Percentiles rank a stretch among this genome's conserved stretches.
Conservation (phyloP, 2,113 vertebrate species). For the Dipodomys ordii region DNA sequence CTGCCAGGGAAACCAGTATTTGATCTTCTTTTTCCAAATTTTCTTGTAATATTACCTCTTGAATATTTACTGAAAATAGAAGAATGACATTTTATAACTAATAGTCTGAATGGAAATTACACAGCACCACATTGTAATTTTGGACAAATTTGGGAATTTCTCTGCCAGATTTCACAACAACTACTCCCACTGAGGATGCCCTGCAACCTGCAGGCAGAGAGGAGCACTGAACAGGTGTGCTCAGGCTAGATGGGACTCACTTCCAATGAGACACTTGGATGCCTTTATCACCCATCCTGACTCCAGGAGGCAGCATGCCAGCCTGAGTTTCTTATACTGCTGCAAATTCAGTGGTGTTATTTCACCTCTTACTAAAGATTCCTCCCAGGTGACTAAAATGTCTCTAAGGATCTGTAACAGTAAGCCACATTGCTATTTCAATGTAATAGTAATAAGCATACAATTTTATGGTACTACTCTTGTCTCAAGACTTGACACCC, state of each 20-base stretch:
- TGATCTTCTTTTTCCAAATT: conserved; percentile 97
- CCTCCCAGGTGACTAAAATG: background rate
- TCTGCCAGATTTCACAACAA: background rate
- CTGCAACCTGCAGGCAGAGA: background rate
- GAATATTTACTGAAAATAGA: conserved; percentile 94
- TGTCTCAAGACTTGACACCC: too few species aligned
- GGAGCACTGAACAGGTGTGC: accelerated
- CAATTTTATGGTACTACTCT: too few species aligned
- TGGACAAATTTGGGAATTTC: background rate
- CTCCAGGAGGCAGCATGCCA: background rate
- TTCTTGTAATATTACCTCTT: conserved; percentile 97
- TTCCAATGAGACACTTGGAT: background rate
- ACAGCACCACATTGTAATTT: background rate
- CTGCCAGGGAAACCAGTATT: conserved; percentile 97
- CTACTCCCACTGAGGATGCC: background rate
- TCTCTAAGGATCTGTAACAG: background rate
- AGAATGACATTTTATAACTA: conserved; percentile 49
- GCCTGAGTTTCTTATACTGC: background rate
- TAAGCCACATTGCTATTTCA: background rate
- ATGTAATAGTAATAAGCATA: background rate
- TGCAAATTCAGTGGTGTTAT: background rate
- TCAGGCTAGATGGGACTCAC: too few species aligned
- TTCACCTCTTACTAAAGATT: background rate
- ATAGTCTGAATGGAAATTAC: background rate
- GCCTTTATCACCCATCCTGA: background rate